phyloP scores from a whole-genome alignment of 2,797 vertebrate genomes.

The Spinus pinus region DNA sequence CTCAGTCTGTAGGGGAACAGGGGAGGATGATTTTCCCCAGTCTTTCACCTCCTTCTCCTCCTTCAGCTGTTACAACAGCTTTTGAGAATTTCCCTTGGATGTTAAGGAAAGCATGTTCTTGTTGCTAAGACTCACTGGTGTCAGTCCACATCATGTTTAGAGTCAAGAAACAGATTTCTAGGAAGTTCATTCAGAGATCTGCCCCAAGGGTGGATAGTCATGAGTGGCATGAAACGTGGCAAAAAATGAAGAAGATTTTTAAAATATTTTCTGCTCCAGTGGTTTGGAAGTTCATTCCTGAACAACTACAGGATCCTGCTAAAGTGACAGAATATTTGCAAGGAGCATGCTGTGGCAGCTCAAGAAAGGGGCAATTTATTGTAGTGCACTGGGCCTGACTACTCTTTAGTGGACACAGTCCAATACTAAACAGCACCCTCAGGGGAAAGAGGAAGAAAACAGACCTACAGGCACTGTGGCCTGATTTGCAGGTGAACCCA shows the following conservation, averaged over 20 bases:
- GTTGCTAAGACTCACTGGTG: neutral
- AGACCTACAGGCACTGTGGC: neutral
- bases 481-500: neutral
- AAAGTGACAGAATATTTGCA: neutral
- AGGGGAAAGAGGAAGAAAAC: neutral
- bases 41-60: neutral
- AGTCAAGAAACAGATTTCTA: neutral
- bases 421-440: neutral
- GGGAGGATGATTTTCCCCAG: neutral
- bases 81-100: neutral
- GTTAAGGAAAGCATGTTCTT: neutral
- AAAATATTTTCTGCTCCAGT: neutral
- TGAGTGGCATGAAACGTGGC: neutral
- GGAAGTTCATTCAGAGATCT: neutral
- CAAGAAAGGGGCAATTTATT: neutral
- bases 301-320: neutral
- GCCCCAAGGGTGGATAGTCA: neutral
- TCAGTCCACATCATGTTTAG: neutral
- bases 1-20: neutral
- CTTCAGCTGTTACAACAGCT: neutral
- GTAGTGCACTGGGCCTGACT: neutral
- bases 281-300: neutral
- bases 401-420: neutral
- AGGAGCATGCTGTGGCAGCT: neutral
- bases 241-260: neutral